These are phyloP conservation scores for Pterophyllum scalare DNA, from an alignment of 2,113 vertebrate species.

Conservation along the genomic window DNA sequence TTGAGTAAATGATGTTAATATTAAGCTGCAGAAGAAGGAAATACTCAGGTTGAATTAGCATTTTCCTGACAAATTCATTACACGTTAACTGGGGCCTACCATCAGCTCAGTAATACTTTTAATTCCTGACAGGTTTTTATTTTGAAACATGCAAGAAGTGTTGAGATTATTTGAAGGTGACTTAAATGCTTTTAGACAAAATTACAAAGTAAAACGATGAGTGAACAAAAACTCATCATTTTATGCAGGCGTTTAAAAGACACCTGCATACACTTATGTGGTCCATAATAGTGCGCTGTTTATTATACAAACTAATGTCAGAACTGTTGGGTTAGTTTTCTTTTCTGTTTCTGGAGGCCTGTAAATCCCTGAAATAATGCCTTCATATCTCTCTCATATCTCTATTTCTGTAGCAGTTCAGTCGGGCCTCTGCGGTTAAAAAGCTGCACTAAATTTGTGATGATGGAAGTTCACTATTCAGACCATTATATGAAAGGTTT, in stretches of 20 bases:
- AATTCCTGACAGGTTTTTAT: no score
- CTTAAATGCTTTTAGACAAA: no score
- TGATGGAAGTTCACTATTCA: constrained; percentile 79
- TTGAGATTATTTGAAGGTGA: no score
- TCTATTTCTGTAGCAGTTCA: constrained; percentile 84
- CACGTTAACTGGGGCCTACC: no score
- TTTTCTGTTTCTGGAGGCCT: neutral
- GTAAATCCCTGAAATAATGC: neutral
- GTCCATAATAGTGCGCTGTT: neutral
- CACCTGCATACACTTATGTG: neutral
- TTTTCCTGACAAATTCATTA: no score
- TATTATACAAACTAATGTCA: neutral
- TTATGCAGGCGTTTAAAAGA: neutral
- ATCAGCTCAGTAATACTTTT: no score
- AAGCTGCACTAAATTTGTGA: constrained; percentile 91
- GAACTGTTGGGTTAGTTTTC: neutral
- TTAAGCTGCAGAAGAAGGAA: no score
- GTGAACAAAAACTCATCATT: neutral
- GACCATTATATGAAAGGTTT: neutral
- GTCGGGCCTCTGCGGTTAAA: constrained; percentile 88
- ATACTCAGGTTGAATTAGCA: no score
- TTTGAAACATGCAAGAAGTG: no score
- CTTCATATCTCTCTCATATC: neutral
- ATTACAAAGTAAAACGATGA: neutral
- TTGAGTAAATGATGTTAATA: no score